Evolutionary conservation across 2,797 vertebrate genomes (phyloP).

Genomic region (Rhabdophis nuchalis): DNA sequence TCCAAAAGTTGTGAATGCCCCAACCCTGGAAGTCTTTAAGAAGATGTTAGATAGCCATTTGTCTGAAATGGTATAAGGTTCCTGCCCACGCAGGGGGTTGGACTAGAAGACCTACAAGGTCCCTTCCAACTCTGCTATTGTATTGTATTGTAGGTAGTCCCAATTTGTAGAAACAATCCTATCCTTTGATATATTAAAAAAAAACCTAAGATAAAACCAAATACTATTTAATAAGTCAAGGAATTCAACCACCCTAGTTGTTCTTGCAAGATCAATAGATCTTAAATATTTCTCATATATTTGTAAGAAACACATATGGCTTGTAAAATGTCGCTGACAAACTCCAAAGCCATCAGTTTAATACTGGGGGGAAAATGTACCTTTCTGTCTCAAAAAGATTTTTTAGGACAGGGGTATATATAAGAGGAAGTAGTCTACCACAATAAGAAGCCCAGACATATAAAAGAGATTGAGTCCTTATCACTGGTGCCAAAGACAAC

Average conservation of each 20-base stretch:
- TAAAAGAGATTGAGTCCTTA: conserved; percentile 51
- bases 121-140: no score
- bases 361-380: conserved; percentile 43
- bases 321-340: conserved; percentile 27
- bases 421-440: conserved; percentile 42
- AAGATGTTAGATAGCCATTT: no score
- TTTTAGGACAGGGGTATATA: conserved; percentile 47
- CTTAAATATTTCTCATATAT: conserved; percentile 26
- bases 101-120: no score
- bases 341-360: conserved; percentile 42
- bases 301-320: conserved; percentile 22
- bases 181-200: not conserved
- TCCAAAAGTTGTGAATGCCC: no score
- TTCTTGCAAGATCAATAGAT: conserved; percentile 21
- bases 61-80: no score
- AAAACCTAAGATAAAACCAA: conserved; percentile 14
- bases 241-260: conserved; percentile 14
- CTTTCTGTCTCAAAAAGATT: conserved; percentile 41
- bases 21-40: no score
- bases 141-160: no score
- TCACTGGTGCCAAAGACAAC: conserved; percentile 59
- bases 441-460: conserved; percentile 60
- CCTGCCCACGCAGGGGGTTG: no score
- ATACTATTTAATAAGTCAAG: conserved; percentile 15
- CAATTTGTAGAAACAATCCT: conserved; percentile 12